Conservation (phyloP, 2,113 vertebrate genomes). For the Heloderma charlesbogerti region DNA sequence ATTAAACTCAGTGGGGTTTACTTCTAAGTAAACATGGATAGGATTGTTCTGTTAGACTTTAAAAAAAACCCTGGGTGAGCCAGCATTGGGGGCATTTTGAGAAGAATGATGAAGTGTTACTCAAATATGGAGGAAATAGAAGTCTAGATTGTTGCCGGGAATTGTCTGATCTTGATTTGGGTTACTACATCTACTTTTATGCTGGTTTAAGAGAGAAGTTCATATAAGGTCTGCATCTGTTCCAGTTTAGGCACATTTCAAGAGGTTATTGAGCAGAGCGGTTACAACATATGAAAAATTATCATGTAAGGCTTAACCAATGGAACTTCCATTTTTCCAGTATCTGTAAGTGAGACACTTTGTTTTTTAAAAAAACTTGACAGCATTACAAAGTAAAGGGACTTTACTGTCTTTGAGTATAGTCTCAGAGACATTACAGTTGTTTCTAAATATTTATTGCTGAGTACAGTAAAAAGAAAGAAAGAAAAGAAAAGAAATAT, state of each 20-base stretch:
- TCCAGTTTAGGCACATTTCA: not conserved
- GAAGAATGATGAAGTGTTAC: not conserved
- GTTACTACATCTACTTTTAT: not conserved
- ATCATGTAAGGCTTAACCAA: not conserved
- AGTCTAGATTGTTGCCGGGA: not conserved
- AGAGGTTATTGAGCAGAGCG: not conserved
- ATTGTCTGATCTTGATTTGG: not conserved
- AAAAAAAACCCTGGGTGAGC: not conserved
- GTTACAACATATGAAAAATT: not conserved
- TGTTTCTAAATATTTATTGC: not conserved
- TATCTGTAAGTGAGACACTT: not conserved
- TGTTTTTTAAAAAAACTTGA: not conserved
- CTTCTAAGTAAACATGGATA: too few species aligned
- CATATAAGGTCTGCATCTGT: not conserved
- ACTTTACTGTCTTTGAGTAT: too few species aligned
- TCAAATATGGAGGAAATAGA: not conserved
- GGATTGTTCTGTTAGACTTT: too few species aligned
- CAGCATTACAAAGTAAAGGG: not conserved
- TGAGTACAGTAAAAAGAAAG: not conserved
- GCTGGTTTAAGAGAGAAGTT: not conserved
- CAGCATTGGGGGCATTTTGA: not conserved
- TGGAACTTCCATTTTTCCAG: not conserved
- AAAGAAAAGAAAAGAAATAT: not conserved
- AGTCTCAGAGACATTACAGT: too few species aligned
- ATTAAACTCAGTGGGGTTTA: too few species aligned